phyloP scores from a whole-genome alignment of 2,797 vertebrate species.

The Glyptemys insculpta region DNA sequence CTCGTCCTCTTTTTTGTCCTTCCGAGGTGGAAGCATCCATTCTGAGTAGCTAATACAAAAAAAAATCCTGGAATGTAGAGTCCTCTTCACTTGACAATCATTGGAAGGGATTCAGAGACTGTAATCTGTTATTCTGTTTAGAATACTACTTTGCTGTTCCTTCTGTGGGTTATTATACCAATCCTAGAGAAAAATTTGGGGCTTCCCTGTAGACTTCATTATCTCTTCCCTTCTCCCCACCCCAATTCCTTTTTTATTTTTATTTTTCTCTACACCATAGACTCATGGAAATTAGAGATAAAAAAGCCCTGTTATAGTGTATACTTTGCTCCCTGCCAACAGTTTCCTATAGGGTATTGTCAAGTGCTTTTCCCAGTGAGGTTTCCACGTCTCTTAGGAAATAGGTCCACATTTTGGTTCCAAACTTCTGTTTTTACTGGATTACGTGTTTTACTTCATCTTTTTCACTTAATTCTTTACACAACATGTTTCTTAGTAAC shows the following conservation, averaged over 20 bases:
- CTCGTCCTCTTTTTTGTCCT: not conserved
- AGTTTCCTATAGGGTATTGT: not conserved
- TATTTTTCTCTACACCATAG: not conserved
- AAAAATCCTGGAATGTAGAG: not conserved
- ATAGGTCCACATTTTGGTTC: not conserved
- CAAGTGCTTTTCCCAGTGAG: not conserved
- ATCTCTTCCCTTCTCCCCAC: not conserved
- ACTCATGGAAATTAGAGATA: not conserved
- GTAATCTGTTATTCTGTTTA: not conserved
- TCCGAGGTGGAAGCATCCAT: not conserved
- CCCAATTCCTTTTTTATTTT: not conserved
- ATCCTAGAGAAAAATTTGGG: not conserved
- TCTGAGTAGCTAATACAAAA: not conserved
- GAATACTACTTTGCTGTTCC: not conserved
- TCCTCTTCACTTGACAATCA: not conserved
- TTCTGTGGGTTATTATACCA: not conserved
- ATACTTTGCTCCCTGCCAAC: not conserved
- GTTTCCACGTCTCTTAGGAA: too few relatives aligned
- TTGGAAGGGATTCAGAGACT: not conserved
- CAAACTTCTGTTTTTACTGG: not conserved
- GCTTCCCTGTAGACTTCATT: not conserved
- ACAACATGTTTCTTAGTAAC: not conserved
- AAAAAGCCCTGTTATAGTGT: not conserved
- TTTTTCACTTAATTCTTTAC: not conserved
- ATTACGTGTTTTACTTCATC: not conserved